Base-by-base conservation (phyloP, 2,797 vertebrate species). In the Pteropus rufus region DNA sequence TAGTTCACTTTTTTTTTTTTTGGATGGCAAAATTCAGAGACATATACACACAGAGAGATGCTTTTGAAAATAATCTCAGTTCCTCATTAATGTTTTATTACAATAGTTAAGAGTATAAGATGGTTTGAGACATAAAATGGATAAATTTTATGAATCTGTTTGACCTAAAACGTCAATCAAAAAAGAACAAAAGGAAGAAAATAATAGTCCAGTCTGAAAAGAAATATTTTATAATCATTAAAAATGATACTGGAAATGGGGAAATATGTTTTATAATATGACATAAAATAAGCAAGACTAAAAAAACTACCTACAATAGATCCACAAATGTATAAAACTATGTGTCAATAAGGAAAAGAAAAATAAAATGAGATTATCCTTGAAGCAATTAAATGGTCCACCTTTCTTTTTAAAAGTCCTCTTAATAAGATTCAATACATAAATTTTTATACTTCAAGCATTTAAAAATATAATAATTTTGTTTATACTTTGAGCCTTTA, bases 141-240 rank as follows among this genome's bases (percentile, higher is more conserved):
- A 34, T 46, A 80, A n/a, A 88, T 90, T 79, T 81, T 64, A 72
- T 19, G 16, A 90, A 85, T 85, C 31, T 46, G 54, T 95, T 94
- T 95, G 88, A 65, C 41, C 69, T 82, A 82, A 90, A 73, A 94
- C 60, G 41, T 90, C 87, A 94, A 94, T 93, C 54, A 80, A 76
- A 86, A 82, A 4, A 79, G 39, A 91, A 80, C 23, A 91, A 75
- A 86, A 58, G 19, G 41, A 89, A 86, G 89, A 58, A 56, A 65
- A 41, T 18, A 81, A 75, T 1, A 52, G 73, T 49, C 84, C 84
- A 85, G 39, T 52, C 41, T 88, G 84, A 95, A 54, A 60, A 91
- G 21, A 46, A 87, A 7, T 60, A 83, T 60, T 89, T 69, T 86
- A 8, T 7, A 64, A 67, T 77, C 69, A 81, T 80, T 92, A 70